phyloP scores from a whole-genome alignment of 2,888 invertebrate species.

The Drosophila anceps region DNA sequence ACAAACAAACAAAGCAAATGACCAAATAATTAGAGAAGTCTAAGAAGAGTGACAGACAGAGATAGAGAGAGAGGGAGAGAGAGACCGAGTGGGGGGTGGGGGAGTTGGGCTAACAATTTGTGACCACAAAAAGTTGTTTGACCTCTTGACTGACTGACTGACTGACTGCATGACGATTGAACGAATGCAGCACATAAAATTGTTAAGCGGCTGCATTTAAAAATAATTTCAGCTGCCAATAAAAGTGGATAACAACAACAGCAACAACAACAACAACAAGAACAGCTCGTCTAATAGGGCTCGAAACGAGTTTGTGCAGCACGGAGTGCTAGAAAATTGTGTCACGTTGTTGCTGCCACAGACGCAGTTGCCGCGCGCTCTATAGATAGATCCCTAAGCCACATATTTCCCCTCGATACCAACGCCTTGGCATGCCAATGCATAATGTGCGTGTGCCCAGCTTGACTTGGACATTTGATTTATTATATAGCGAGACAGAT shows the following conservation, averaged over 20 bases:
- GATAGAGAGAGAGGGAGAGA: not conserved
- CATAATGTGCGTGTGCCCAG: conserved; percentile 76
- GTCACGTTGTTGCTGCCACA: conserved; percentile 67
- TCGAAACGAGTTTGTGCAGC: conserved; percentile 69
- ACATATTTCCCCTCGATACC: conserved; percentile 6
- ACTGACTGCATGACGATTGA: conserved; percentile 54
- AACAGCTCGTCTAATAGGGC: conserved; percentile 59
- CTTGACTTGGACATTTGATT: conserved; percentile 61
- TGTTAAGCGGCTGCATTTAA: conserved; percentile 79
- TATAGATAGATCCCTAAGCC: conserved; percentile 23
- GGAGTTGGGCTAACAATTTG: conserved; percentile 36
- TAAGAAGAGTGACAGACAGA: not conserved
- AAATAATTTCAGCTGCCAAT: conserved; percentile 78
- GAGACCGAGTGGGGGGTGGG: not conserved
- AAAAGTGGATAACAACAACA: conserved; percentile 59
- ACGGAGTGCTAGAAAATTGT: conserved; percentile 74
- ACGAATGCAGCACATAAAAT: conserved; percentile 65
- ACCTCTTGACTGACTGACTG: conserved; percentile 72
- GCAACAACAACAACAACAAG: conserved; percentile 34
- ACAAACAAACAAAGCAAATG: conserved; percentile 59
- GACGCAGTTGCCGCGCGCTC: conserved; percentile 7
- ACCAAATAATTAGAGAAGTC: conserved; percentile 62
- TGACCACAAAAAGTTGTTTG: conserved; percentile 70
- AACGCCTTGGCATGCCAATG: conserved; percentile 61
- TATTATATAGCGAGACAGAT: conserved; percentile 63